These are phyloP conservation scores for Megalops cyprinoides DNA, from an alignment of 2,797 vertebrate genomes.

Conservation along the genomic window DNA sequence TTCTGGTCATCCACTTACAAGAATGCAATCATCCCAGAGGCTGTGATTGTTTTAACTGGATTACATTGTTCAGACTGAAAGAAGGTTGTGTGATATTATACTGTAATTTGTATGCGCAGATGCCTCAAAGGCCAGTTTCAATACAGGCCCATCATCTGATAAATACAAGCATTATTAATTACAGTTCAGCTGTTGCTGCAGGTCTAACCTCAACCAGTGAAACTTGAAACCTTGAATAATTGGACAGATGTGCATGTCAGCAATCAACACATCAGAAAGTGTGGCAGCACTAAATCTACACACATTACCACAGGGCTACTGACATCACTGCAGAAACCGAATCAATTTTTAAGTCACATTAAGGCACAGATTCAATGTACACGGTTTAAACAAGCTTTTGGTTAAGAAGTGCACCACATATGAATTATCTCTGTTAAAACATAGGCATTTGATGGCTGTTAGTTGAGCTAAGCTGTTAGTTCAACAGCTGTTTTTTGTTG, in stretches of 20 bases:
- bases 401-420: too few relatives aligned
- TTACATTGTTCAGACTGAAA: not conserved
- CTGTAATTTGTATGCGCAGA: not conserved
- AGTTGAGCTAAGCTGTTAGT: too few relatives aligned
- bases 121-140: not conserved
- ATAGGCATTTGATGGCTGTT: too few relatives aligned
- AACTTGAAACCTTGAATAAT: not conserved
- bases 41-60: too few relatives aligned
- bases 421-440: too few relatives aligned
- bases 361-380: not conserved
- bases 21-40: too few relatives aligned
- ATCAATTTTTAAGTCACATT: not conserved
- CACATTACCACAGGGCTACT: not conserved
- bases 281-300: not conserved
- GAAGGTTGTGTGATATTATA: too few relatives aligned
- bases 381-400: too few relatives aligned
- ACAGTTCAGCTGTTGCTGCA: not conserved
- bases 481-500: too few relatives aligned
- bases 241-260: not conserved
- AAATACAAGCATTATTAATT: not conserved
- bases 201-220: constrained; percentile 9
- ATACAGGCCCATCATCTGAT: too few relatives aligned
- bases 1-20: too few relatives aligned
- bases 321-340: not conserved
- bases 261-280: not conserved